These are phyloP conservation scores for Thysanoteuthis rhombus DNA, from an alignment of 2,888 invertebrate species.

Conservation along the genomic window DNA sequence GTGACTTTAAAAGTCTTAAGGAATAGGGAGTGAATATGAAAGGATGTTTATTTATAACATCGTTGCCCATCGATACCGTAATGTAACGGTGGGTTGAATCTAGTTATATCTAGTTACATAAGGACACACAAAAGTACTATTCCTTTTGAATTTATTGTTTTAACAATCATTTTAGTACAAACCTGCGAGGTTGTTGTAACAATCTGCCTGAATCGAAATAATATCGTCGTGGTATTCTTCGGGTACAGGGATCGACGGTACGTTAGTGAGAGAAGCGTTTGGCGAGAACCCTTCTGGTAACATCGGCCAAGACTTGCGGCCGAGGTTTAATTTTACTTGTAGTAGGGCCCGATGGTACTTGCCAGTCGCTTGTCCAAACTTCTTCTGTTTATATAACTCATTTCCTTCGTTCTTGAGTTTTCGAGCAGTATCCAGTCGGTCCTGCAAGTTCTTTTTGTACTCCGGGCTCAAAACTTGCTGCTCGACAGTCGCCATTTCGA, in stretches of 20 bases:
- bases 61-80: too few relatives aligned
- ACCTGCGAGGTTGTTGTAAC: conserved; percentile 66
- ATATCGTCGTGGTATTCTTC: conserved; percentile 44
- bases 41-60: too few relatives aligned
- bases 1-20: too few relatives aligned
- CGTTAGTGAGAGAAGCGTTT: conserved; percentile 37
- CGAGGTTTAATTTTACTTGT: conserved; percentile 46
- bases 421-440: conserved; percentile 51
- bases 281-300: conserved; percentile 36
- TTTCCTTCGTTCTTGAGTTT: conserved; percentile 61
- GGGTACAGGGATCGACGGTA: conserved; percentile 39
- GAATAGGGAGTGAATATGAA: too few relatives aligned
- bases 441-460: conserved; percentile 39
- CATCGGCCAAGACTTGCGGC: conserved; percentile 34
- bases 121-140: not conserved
- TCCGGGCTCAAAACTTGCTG: not conserved
- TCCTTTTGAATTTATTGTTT: not conserved
- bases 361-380: conserved; percentile 57
- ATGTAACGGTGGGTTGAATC: too few relatives aligned
- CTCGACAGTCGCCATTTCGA: not conserved
- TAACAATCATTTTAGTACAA: conserved; percentile 19
- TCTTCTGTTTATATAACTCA: conserved; percentile 53
- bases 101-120: too few relatives aligned
- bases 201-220: conserved; percentile 53
- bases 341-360: conserved; percentile 63